Conservation (phyloP, 2,888 invertebrate species). For the Gasteruption jaculator region DNA sequence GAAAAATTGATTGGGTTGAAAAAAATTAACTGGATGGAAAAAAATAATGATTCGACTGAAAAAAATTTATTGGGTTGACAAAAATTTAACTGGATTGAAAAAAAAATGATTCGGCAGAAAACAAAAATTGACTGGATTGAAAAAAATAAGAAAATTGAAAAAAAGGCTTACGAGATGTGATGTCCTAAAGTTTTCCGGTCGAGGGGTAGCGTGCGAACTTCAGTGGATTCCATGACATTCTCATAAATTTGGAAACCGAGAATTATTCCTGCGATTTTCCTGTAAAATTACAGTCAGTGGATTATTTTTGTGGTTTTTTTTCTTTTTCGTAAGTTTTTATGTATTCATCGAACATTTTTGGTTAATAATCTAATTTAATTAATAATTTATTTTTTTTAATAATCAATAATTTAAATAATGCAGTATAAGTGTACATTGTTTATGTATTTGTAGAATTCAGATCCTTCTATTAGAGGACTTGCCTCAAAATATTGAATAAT, state of each 20-base stretch:
- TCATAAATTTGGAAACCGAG: slow-evolving; percentile 43
- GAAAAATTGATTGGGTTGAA: no score
- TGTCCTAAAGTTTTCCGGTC: slow-evolving; percentile 22
- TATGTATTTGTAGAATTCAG: no score
- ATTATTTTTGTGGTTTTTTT: not conserved
- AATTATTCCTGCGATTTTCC: slow-evolving; percentile 39
- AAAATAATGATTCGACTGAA: no score
- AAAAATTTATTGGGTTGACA: no score
- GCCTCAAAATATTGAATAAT: no score
- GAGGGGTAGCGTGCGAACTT: slow-evolving; percentile 32
- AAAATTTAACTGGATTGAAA: no score
- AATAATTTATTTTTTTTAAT: not conserved
- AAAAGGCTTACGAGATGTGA: slow-evolving; percentile 34
- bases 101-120: no score
- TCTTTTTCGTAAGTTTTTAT: not conserved
- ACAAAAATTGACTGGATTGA: no score
- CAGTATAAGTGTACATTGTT: slow-evolving; percentile 1
- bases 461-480: no score
- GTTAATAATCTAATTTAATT: slow-evolving; percentile 2
- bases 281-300: slow-evolving; percentile 19
- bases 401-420: not conserved
- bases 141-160: slow-evolving; percentile 3
- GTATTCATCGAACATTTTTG: not conserved
- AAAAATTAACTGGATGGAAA: no score
- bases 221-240: slow-evolving; percentile 35